These are phyloP conservation scores for Pelobates cultripes DNA, from an alignment of 2,797 vertebrate species.

Conservation along the genomic window DNA sequence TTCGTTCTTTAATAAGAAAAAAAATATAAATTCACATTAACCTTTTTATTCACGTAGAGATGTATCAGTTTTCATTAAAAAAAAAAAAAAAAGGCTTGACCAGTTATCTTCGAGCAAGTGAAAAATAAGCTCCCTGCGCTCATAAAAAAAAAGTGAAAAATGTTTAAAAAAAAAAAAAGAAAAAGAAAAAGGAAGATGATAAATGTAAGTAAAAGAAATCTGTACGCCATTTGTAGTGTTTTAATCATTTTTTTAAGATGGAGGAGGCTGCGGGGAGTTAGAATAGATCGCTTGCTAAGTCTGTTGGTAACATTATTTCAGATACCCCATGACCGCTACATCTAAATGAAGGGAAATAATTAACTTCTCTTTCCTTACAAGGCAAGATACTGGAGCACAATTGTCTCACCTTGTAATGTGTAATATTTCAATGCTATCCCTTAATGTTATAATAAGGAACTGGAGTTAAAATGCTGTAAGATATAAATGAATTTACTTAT, in stretches of 20 bases:
- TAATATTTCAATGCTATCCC: slow-evolving; percentile 62
- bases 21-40: slow-evolving; percentile 61
- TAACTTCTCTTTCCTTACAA: slow-evolving; percentile 72
- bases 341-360: slow-evolving; percentile 74
- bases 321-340: slow-evolving; percentile 65
- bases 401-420: slow-evolving; percentile 70
- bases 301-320: slow-evolving; percentile 58
- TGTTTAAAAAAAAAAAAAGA: slow-evolving; percentile 45
- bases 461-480: slow-evolving; percentile 64
- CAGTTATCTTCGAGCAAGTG: slow-evolving; percentile 54
- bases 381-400: slow-evolving; percentile 67
- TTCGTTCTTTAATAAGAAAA: slow-evolving; percentile 62
- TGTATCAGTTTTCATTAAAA: slow-evolving; percentile 49
- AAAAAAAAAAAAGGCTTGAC: slow-evolving; percentile 40
- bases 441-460: slow-evolving; percentile 69
- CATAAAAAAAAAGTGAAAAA: slow-evolving; percentile 57
- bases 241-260: slow-evolving; percentile 62
- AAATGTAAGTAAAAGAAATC: slow-evolving; percentile 68
- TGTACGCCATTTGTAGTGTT: slow-evolving; percentile 66
- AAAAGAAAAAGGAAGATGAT: slow-evolving; percentile 56
- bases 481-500: slow-evolving; percentile 72
- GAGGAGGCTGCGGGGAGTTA: background rate
- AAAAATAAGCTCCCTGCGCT: slow-evolving; percentile 59
- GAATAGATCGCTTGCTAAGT: slow-evolving; percentile 57
- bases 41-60: slow-evolving; percentile 51